Conservation (phyloP, 2,888 invertebrate species). For the Byasa hedistus region DNA sequence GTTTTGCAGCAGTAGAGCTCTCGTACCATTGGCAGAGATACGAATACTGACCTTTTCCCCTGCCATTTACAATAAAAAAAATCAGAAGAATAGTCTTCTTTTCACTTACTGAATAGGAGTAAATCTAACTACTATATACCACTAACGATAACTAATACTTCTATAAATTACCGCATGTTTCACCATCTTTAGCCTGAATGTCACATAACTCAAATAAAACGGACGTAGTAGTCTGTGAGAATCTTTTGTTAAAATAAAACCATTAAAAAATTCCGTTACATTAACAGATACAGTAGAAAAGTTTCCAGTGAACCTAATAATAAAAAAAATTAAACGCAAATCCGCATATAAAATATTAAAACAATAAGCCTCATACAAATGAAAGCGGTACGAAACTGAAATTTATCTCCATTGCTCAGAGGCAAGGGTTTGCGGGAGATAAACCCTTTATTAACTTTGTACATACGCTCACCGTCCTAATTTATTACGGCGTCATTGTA, state of each 20-base stretch:
- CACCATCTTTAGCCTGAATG: background rate
- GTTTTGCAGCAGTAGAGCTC: no score
- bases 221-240: no score
- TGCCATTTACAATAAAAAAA: no score
- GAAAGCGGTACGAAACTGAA: background rate
- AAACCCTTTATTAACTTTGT: slow-evolving; percentile 28
- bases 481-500: slow-evolving; percentile 26
- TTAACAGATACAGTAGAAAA: background rate
- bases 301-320: background rate
- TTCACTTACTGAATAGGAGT: no score
- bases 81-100: no score
- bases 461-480: slow-evolving; percentile 14
- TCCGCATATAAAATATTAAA: background rate
- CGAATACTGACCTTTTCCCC: no score
- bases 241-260: no score
- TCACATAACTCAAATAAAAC: no score
- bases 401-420: slow-evolving; percentile 20
- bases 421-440: slow-evolving; percentile 17
- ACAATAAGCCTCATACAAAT: slow-evolving; percentile 9
- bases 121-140: no score
- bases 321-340: background rate
- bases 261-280: background rate
- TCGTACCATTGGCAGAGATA: no score
- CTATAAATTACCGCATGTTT: background rate
- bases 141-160: no score